These are phyloP conservation scores for Melanotaenia parkinsoni DNA, from an alignment of 2,797 vertebrate genomes.

Conservation along the genomic window DNA sequence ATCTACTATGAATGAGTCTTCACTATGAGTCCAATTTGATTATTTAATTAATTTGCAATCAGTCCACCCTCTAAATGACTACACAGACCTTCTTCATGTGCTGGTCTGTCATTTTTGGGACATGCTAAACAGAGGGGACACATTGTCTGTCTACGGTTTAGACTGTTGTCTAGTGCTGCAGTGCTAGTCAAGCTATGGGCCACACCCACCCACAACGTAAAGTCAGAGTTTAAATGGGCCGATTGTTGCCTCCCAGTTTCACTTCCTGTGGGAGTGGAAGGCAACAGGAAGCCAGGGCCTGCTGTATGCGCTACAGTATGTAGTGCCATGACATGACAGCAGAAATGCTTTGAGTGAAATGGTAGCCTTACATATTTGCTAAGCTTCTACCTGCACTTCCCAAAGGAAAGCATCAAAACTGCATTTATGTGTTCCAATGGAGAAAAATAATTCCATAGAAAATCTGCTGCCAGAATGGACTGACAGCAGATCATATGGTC, in stretches of 20 bases:
- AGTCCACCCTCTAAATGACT: conserved; percentile 35
- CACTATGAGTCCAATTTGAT: conserved; percentile 6
- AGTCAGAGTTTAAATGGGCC: conserved; percentile 61
- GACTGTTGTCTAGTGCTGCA: conserved; percentile 58
- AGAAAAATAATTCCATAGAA: neutral
- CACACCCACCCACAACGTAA: conserved; percentile 59
- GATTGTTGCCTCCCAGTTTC: conserved; percentile 77
- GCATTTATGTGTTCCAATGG: conserved; percentile 3
- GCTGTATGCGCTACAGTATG: conserved; percentile 67
- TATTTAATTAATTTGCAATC: conserved; percentile 28
- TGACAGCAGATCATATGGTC: conserved; percentile 37
- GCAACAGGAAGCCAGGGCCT: conserved; percentile 77
- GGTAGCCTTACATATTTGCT: conserved; percentile 81
- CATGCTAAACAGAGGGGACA: conserved; percentile 53
- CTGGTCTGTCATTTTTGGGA: conserved; percentile 82
- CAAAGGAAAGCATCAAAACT: conserved; percentile 39
- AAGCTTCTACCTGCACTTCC: conserved; percentile 81
- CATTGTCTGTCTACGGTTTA: conserved; percentile 68
- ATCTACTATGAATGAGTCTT: conserved; percentile 67
- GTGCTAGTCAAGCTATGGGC: conserved; percentile 51
- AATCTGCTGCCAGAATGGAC: conserved; percentile 51
- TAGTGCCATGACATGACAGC: conserved; percentile 79
- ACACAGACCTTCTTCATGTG: conserved; percentile 43
- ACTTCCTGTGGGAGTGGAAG: conserved; percentile 74
- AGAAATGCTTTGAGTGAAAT: conserved; percentile 81